These are phyloP conservation scores for Cyanoramphus novaezelandiae DNA, from an alignment of 2,113 vertebrate species.

Conservation along the genomic window DNA sequence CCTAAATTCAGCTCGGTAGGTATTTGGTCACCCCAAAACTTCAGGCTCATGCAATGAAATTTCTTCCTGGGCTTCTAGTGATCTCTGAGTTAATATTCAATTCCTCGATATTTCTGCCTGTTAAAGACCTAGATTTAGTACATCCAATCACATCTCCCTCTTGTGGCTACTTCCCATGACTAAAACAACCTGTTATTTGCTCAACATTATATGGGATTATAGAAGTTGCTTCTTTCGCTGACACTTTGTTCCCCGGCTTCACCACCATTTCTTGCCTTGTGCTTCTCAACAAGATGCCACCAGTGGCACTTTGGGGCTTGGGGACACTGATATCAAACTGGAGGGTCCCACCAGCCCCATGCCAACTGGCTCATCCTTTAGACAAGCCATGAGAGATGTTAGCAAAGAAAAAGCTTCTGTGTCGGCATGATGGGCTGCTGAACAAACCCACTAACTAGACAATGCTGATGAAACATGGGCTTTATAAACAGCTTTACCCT, in stretches of 20 bases:
- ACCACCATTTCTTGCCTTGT: background rate
- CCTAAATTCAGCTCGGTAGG: background rate
- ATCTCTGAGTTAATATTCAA: background rate
- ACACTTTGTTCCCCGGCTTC: background rate
- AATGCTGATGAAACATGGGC: background rate
- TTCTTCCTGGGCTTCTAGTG: background rate
- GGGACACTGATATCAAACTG: background rate
- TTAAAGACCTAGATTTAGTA: background rate
- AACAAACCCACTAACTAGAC: background rate
- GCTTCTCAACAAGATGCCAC: background rate
- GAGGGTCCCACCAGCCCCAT: background rate
- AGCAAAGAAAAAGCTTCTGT: background rate
- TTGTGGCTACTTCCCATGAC: constrained; percentile 46
- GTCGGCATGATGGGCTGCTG: background rate
- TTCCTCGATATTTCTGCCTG: background rate
- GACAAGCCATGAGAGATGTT: background rate
- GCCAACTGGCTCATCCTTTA: background rate
- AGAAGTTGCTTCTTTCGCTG: background rate
- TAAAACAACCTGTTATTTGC: background rate
- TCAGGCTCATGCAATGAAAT: background rate
- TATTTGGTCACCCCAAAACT: background rate
- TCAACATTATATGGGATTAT: background rate
- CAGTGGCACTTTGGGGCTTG: background rate
- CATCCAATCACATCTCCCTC: constrained; percentile 59
- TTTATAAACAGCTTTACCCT: background rate